Evolutionary conservation across 30 jellyfish, hydroid and myxozoan species (phyloP), one percentile per base, ranked within the genome.

Genomic region (Clytia hemisphaerica): DNA sequence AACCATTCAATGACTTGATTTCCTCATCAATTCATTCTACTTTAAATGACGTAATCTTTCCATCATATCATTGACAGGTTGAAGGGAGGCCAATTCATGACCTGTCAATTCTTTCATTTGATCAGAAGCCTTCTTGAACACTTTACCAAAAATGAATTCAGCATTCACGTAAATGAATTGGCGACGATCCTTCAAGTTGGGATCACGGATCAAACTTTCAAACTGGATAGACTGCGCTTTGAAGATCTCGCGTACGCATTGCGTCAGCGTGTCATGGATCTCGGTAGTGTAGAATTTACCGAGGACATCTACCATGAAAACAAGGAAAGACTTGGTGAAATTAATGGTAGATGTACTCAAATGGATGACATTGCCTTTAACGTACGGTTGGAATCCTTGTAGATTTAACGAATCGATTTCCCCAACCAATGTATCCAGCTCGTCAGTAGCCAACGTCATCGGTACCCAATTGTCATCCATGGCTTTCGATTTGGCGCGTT

Each of bases 381-480:
- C 78, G 34, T 54, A 88, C 58, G 37, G 74, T 10, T 88, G 90
- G 18, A 82, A 60, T 37, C 67, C 74, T 0, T 67, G 12, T 3
- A 88, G 53, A 4, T 93, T 93, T 21, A 88, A 74, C 0, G 94
- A 79, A 29, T 73, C 82, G 40, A 88, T 45, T 61, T 88, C 97
- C 24, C 80, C 75, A 24, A 77, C 45, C 30, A 80, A 67, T 1
- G 80, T 70, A 32, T 63, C 57, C 46, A 87, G 60, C 3, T 1
- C 65, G 46, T 75, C 58, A 1, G 37, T 29, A 19, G 93, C 31
- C 59, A 42, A 79, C 49, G 68, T 84, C 12, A 68, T 58, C 29
- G 84, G 90, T 32, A 38, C 70, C 97, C 97, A 88, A 45, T 31
- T 35, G 46, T 88, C 97, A 44, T 88, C 97, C 97, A 70, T 58